Conservation (phyloP, 1,140 invertebrate genomes). For the Halyomorpha halys region DNA sequence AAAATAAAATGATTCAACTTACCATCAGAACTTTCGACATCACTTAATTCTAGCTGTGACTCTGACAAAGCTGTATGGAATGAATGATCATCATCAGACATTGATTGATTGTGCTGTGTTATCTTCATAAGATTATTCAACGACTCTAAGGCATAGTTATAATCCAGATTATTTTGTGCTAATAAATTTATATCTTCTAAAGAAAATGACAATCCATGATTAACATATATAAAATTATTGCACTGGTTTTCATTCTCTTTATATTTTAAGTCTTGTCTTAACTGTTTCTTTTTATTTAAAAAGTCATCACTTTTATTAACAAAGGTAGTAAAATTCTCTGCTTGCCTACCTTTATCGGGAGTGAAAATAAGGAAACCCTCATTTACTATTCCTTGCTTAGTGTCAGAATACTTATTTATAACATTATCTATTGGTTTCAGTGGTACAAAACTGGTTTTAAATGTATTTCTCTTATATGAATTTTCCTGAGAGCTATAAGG, state of each 20-base stretch:
- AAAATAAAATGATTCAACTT: not conserved
- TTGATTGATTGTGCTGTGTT: conserved; percentile 10
- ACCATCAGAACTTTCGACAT: conserved; percentile 1
- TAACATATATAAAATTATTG: conserved; percentile 16
- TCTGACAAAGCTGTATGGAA: conserved; percentile 16
- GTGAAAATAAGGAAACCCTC: not conserved
- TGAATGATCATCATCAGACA: conserved; percentile 18
- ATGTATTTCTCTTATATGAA: not conserved
- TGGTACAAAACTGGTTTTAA: not conserved
- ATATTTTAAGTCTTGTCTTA: not conserved
- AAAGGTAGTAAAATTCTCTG: not conserved
- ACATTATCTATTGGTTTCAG: not conserved
- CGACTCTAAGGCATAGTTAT: conserved; percentile 20
- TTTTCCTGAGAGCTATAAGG: not conserved
- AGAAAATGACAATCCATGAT: conserved; percentile 21
- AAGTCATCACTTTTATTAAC: conserved; percentile 5
- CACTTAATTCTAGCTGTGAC: conserved; percentile 4
- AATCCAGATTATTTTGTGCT: conserved; percentile 14
- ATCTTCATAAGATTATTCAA: conserved; percentile 14
- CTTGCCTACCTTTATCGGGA: not conserved
- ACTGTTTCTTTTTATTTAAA: not conserved
- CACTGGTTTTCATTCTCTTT: not conserved
- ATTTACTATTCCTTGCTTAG: not conserved
- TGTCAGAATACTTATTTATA: not conserved
- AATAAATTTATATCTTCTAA: conserved; percentile 14